These are phyloP conservation scores for Mizuhopecten yessoensis DNA, from an alignment of 1,140 invertebrate species.

Conservation along the genomic window DNA sequence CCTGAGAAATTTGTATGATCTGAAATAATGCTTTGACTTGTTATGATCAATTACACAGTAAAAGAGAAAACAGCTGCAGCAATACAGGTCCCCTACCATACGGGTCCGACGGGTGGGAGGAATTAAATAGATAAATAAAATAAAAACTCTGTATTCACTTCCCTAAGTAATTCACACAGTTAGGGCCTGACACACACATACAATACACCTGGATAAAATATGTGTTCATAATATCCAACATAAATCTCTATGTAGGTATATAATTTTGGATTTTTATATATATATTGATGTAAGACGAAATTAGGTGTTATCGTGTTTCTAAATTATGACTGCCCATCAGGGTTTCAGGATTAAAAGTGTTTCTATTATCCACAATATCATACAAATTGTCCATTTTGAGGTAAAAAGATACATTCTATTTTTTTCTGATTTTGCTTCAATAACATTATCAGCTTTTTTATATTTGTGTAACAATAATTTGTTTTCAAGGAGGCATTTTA, in stretches of 20 bases:
- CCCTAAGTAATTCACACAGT: neutral
- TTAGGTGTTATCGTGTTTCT: neutral
- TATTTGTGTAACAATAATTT: no score
- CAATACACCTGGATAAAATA: neutral
- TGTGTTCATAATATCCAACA: neutral
- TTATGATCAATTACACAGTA: neutral
- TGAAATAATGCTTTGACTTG: neutral
- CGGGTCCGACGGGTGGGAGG: neutral
- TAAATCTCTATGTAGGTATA: neutral
- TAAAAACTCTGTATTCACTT: neutral
- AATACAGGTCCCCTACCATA: neutral
- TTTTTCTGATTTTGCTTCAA: no score
- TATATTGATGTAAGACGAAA: neutral
- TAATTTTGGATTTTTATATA: neutral
- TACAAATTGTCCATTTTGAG: no score
- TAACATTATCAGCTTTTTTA: no score
- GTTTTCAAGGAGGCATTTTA: no score
- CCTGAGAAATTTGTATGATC: neutral
- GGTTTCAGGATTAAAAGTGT: neutral
- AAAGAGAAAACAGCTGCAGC: neutral
- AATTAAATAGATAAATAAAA: neutral
- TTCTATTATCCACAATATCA: no score
- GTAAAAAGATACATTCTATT: no score
- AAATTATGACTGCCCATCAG: neutral
- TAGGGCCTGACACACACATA: neutral